A percentile compares a stretch with the other conserved stretches of the same genome.
Evolutionary conservation across 2,797 vertebrate species (phyloP).

Genomic region (Myotis findleyi): DNA sequence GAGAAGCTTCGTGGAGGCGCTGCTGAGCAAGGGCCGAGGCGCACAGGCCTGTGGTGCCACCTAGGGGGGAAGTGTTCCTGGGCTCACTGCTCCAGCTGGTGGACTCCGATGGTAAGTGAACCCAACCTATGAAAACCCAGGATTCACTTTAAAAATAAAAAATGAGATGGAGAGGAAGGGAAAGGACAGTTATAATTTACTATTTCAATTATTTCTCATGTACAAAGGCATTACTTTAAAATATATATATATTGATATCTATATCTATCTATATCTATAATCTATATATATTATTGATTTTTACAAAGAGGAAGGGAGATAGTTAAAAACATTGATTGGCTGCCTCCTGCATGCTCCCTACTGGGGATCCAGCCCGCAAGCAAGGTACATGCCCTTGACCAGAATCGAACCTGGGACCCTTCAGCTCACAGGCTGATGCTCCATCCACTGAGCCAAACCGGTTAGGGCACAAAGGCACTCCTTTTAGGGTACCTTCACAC

Average conservation of each 20-base stretch:
- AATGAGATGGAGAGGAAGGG: background rate
- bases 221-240: background rate
- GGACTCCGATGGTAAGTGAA: background rate
- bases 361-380: too few species aligned
- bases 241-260: too few species aligned
- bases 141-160: background rate
- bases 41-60: constrained; percentile 26
- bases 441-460: too few species aligned
- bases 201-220: background rate
- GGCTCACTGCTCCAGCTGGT: background rate
- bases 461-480: background rate
- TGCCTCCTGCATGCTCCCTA: too few species aligned
- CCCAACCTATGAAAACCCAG: background rate
- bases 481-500: background rate
- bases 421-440: too few species aligned
- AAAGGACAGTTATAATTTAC: background rate
- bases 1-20: background rate
- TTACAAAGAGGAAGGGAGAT: too few species aligned
- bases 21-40: background rate
- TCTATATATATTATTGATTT: too few species aligned
- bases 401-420: too few species aligned
- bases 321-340: too few species aligned
- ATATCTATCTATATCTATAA: too few species aligned
- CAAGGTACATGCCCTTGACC: too few species aligned
- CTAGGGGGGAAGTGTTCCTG: background rate